phyloP scores from a whole-genome alignment of 2,888 invertebrate genomes.

The Hartigia nigra region DNA sequence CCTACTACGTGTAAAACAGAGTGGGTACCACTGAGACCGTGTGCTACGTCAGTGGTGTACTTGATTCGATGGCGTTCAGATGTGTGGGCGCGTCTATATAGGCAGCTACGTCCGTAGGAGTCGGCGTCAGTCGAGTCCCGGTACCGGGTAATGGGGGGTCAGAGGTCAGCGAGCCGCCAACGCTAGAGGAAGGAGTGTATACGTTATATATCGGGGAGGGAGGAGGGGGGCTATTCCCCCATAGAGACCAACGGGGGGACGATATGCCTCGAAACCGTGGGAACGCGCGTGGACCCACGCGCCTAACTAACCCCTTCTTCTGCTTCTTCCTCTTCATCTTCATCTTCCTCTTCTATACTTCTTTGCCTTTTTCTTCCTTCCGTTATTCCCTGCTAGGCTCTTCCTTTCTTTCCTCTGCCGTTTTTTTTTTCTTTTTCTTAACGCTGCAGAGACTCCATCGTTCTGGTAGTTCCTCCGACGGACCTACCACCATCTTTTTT shows the following conservation, averaged over 20 bases:
- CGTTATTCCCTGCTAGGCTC: conserved; percentile 12
- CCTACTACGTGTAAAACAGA: background rate
- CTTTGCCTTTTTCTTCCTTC: conserved; percentile 19
- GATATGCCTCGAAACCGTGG: conserved; percentile 64
- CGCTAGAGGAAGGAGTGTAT: conserved; percentile 53
- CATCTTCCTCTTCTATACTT: conserved; percentile 20
- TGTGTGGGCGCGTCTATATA: conserved; percentile 20
- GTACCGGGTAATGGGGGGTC: conserved; percentile 64
- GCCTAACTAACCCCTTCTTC: conserved; percentile 60
- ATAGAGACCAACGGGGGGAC: conserved; percentile 44
- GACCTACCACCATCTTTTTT: conserved; percentile 12
- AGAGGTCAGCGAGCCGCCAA: conserved; percentile 64
- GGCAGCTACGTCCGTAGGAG: conserved; percentile 37
- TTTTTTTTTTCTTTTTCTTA: background rate
- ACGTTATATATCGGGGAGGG: conserved; percentile 39
- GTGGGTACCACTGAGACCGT: background rate
- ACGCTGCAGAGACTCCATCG: background rate
- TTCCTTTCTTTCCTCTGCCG: no score
- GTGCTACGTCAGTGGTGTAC: background rate
- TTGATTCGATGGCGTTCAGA: background rate
- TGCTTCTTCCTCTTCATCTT: conserved; percentile 21
- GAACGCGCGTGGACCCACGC: conserved; percentile 64
- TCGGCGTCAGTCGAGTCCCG: conserved; percentile 61
- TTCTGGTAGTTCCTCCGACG: background rate
- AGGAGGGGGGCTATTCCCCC: conserved; percentile 1